Conservation (phyloP, 2,113 vertebrate genomes). For the Turdus rufiventris region DNA sequence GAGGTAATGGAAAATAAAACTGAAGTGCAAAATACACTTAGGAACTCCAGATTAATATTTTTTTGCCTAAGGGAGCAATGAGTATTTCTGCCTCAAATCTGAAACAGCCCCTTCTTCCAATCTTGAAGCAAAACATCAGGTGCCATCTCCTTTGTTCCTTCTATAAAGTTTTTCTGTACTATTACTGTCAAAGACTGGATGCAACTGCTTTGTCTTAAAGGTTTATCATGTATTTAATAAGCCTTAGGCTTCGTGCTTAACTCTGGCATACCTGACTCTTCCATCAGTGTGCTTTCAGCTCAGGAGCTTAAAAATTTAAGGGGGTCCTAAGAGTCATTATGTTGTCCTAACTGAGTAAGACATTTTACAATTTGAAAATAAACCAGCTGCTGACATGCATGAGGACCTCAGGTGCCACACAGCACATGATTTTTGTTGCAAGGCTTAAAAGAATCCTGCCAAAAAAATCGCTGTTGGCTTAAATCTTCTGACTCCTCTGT, state of each 20-base stretch:
- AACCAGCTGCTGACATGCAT: neutral
- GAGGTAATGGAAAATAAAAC: neutral
- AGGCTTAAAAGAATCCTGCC: neutral
- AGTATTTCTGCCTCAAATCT: neutral
- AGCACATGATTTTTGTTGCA: neutral
- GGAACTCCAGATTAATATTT: neutral
- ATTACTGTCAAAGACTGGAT: neutral
- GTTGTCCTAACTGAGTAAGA: neutral
- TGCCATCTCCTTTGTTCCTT: neutral
- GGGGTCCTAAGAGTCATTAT: neutral
- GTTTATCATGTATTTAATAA: neutral
- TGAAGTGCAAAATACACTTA: neutral
- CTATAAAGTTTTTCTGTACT: neutral
- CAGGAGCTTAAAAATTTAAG: neutral
- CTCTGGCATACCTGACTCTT: neutral
- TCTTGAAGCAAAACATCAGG: neutral
- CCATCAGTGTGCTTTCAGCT: neutral
- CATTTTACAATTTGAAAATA: neutral
- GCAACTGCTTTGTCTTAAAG: neutral
- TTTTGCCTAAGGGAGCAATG: neutral
- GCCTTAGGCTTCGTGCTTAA: neutral
- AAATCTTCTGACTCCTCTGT: neutral
- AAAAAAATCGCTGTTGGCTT: neutral
- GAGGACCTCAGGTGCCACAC: neutral
- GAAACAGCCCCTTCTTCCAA: neutral